Evolutionary conservation across 2,113 vertebrate species (phyloP), one percentile per base, ranked within the genome.

Genomic region (Varanus salvator): DNA sequence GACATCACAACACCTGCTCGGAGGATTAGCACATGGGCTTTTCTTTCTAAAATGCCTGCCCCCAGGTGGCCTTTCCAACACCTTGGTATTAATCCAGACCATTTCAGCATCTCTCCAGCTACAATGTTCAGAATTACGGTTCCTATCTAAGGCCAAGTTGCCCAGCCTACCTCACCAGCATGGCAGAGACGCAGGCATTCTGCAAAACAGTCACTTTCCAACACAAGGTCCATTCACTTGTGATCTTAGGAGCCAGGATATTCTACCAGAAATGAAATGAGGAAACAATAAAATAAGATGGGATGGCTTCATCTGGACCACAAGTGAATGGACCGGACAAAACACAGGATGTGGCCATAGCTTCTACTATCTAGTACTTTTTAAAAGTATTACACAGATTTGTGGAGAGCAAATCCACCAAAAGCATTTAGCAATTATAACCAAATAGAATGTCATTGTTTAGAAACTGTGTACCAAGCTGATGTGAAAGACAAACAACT

Each of bases 21-120:
- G 38, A 94, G 92, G 95, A 97, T 96, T 97, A 97, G 83, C 90
- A 15, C 81, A 76, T 77, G 69, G 85, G 54, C 95, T 69, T 34
- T 92, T 8, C 54, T 12, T 12, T 90, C 90, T 88, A 87, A 91
- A 95, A 66, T 50, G 89, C 29, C 0, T 23, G 91, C 93, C 93
- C 91, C n/a, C 75, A 85, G 87, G 17, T 93, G 91, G 85, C 87
- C 21, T 91, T 80, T 92, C 91, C 92, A 88, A 85, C 90, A 88
- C 74, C 57, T 78, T 88, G 11, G 8, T 80, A 27, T 90, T 90
- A 80, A 85, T 71, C 88, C 48, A 91, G 80, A 78, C 54, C 11
- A 54, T 69, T n/a, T 7, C 71, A 12, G 11, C 44, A 83, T 52
- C 57, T 83, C 48, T 83, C 68, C 34, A 21, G 9, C 66, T 34